Percentiles rank a stretch among this genome's conserved stretches.
These are phyloP conservation scores for Eulithis prunata DNA, from an alignment of 2,888 invertebrate genomes.

Conservation along the genomic window DNA sequence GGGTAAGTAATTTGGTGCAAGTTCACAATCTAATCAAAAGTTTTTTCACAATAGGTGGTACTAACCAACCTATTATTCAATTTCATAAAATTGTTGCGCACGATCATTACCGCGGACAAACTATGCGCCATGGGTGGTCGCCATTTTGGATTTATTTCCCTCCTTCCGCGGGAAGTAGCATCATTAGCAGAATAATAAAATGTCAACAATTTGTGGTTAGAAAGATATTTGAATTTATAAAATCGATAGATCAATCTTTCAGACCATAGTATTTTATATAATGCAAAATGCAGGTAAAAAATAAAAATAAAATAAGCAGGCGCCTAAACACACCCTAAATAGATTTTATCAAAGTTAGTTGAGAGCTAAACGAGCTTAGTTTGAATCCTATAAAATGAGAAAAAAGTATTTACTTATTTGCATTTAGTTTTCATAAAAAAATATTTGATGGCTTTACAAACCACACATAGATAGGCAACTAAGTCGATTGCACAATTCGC, in stretches of 20 bases:
- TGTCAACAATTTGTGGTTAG: slow-evolving; percentile 36
- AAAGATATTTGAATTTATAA: slow-evolving; percentile 8
- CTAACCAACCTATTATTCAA: not conserved
- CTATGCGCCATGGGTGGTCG: slow-evolving; percentile 71
- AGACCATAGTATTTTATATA: slow-evolving; percentile 3
- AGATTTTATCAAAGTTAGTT: no score
- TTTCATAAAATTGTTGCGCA: slow-evolving; percentile 37
- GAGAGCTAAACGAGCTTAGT: no score
- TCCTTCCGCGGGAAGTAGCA: slow-evolving; percentile 59
- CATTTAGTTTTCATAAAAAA: no score
- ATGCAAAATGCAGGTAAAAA: no score
- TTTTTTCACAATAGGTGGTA: not conserved
- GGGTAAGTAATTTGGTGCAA: not conserved
- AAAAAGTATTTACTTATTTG: no score
- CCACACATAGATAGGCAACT: no score
- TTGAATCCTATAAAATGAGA: no score
- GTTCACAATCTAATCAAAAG: slow-evolving; percentile 1
- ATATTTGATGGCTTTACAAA: no score
- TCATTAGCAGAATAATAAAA: slow-evolving; percentile 49
- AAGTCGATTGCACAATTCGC: slow-evolving; percentile 40
- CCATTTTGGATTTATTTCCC: slow-evolving; percentile 65
- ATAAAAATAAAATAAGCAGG: no score
- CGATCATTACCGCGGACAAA: slow-evolving; percentile 68
- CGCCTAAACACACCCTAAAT: no score
- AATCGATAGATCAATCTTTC: slow-evolving; percentile 19